Base-by-base conservation (phyloP, 2,888 invertebrate species). In the Cerastis leucographa region DNA sequence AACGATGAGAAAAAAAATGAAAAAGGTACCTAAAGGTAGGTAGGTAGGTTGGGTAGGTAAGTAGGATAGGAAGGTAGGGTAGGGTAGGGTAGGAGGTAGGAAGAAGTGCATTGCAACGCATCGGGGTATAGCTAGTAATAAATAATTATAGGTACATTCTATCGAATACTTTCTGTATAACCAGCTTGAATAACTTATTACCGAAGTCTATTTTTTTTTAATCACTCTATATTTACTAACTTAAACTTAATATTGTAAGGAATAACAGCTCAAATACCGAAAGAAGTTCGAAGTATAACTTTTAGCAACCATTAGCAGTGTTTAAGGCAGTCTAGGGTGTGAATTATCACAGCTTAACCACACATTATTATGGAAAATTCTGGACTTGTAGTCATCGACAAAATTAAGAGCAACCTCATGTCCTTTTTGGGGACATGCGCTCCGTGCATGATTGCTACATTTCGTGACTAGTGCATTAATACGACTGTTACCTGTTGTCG, bases 401-500 rank as follows among this genome's bases (percentile, higher is more conserved):
- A 40, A 69, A 51, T 64, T 77, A 69, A 46, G 17, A 64, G 29
- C 17, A 69, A 29, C n/a, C 12, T 46, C 6, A 19, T 46, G 22
- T 44, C 25, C 59, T 44, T 59, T 44, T 22, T 44, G n/a, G 44
- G 51, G 44, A 22, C 85, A 78, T 73, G 83, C 29, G 49, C 22
- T 11, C 22, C n/a, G n/a, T 35, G 67, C 86, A 71, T 83, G 83
- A 69, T 70, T 74, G 61, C 59, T 85, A 72, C 54, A 64, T 72
- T 83, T 74, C 79, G 78, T 78, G 74, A 66, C 56, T n/a, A 11
- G 22, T 40, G 40, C 42, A 14, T 74, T 78, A 83, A 68, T 71
- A 44, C 42, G 25, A 22, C 44, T 66, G 56, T 86, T 73, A 84
- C 80, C 81, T 76, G 76, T 35, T 56, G 29, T 22, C 69, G 17